These are phyloP conservation scores for Ephydatia muelleri DNA, from an alignment of 37 sponge, comb jelly and placozoan genomes.

Conservation along the genomic window DNA sequence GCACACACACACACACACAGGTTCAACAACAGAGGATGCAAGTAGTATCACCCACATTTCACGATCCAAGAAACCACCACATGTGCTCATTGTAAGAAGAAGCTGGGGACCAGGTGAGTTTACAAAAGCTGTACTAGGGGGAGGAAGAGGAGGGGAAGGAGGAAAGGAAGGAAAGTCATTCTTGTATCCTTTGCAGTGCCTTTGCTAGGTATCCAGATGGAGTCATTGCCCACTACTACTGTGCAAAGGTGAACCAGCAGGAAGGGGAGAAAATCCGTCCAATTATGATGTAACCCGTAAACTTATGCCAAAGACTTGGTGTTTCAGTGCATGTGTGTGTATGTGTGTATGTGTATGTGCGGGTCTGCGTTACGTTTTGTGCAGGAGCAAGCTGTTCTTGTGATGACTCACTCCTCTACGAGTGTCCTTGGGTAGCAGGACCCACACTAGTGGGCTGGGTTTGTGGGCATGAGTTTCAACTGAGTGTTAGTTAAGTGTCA, in stretches of 20 bases:
- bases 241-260: constrained; percentile 49
- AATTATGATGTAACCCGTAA: no score
- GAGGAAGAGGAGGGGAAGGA: constrained; percentile 35
- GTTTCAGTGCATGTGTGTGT: no score
- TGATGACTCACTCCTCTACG: neutral
- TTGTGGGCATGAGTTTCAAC: no score
- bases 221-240: constrained; percentile 63
- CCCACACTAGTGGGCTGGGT: no score
- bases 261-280: no score
- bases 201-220: constrained; percentile 80
- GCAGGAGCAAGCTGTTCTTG: no score
- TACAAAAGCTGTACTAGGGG: neutral
- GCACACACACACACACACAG: constrained; percentile 23
- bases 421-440: no score
- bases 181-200: constrained; percentile 46
- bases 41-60: constrained; percentile 25
- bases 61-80: constrained; percentile 49
- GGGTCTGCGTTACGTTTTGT: no score
- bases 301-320: no score
- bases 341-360: no score
- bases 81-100: constrained; percentile 68
- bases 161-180: constrained; percentile 59
- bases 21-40: constrained; percentile 57
- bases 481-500: no score
- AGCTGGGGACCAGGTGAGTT: constrained; percentile 64